Evolutionary conservation across 2,888 invertebrate species (phyloP).

Genomic region (Dorcus parallelipipedus): DNA sequence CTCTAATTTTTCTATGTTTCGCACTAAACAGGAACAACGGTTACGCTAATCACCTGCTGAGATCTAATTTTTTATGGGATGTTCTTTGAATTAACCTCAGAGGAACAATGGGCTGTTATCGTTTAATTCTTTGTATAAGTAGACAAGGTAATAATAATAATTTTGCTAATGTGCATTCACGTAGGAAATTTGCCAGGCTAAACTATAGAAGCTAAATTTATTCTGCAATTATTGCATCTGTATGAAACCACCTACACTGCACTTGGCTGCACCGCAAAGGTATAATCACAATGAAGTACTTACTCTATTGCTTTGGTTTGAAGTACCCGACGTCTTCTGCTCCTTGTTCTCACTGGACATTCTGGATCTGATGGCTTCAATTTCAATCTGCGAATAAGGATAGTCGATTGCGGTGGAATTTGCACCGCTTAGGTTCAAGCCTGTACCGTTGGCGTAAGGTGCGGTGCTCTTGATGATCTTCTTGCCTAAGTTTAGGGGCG

Average conservation of each 20-base stretch:
- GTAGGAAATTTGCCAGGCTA: no score
- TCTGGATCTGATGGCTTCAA: slow-evolving; percentile 7
- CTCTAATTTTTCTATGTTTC: no score
- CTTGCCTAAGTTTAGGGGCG: slow-evolving; percentile 35
- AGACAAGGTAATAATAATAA: background rate
- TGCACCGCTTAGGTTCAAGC: slow-evolving; percentile 17
- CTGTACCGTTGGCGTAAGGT: slow-evolving; percentile 27
- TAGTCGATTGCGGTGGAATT: slow-evolving; percentile 8
- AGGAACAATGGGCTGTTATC: background rate
- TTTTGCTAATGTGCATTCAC: no score
- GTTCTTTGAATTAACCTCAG: background rate
- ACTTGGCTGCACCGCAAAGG: no score
- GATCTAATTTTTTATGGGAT: slow-evolving; percentile 23
- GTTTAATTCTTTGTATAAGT: background rate
- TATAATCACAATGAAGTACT: slow-evolving; percentile 9
- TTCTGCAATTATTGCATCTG: no score
- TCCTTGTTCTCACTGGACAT: slow-evolving; percentile 13
- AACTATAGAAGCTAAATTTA: no score
- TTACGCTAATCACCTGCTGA: slow-evolving; percentile 24
- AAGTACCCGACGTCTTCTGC: slow-evolving; percentile 14
- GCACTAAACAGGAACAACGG: no score
- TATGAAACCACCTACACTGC: no score
- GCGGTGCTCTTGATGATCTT: slow-evolving; percentile 25
- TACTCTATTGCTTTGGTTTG: slow-evolving; percentile 23
- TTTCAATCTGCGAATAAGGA: slow-evolving; percentile 4